A percentile compares a stretch with the other conserved stretches of the same genome.
Evolutionary conservation across 2,113 vertebrate genomes (phyloP).

Genomic region (Mionectes macconnelli): DNA sequence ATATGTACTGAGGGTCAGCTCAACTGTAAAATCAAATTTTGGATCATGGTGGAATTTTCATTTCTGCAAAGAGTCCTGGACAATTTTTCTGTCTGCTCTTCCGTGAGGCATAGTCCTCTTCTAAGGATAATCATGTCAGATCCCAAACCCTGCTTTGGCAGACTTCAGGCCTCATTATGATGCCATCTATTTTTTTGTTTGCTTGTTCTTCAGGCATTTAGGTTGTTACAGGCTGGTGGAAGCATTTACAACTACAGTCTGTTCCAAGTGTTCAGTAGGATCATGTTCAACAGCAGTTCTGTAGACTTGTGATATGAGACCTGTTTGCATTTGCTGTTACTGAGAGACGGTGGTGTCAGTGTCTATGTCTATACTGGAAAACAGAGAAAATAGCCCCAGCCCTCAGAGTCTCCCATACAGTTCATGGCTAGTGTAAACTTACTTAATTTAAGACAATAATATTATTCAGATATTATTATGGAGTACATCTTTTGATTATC

Average conservation of each 20-base stretch:
- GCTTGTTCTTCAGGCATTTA: not conserved
- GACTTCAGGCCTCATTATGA: not conserved
- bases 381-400: not conserved
- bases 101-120: not conserved
- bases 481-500: not conserved
- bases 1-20: not conserved
- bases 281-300: not conserved
- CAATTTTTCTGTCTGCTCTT: not conserved
- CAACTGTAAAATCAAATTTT: not conserved
- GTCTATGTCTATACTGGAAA: not conserved
- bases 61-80: not conserved
- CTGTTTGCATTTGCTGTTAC: not conserved
- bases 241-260: not conserved
- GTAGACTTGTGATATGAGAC: not conserved
- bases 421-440: not conserved
- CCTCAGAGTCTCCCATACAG: rapidly evolving
- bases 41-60: not conserved
- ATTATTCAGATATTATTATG: not conserved
- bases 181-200: not conserved
- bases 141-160: not conserved
- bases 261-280: not conserved
- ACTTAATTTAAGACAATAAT: not conserved
- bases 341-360: not conserved
- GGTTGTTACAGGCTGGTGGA: not conserved
- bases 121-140: not conserved